Conservation (phyloP, 2,113 vertebrate genomes). For the Misgurnus mizolepis region DNA sequence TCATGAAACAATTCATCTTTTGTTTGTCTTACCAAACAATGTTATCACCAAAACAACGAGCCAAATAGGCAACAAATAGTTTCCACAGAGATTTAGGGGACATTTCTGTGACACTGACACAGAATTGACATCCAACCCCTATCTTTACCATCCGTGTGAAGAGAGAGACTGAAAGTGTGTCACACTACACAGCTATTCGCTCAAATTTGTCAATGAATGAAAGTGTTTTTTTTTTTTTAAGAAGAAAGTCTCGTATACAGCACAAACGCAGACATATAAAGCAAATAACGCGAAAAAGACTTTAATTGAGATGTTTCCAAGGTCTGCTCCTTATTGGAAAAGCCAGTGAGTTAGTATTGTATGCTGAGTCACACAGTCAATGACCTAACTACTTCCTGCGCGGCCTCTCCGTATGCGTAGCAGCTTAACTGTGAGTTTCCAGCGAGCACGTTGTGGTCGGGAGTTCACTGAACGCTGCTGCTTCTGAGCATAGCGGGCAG, state of each 20-base stretch:
- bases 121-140: neutral
- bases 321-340: conserved; percentile 1
- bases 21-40: neutral
- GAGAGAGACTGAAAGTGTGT: neutral
- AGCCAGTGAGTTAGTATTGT: conserved; percentile 4
- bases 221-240: neutral
- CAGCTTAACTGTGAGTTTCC: conserved; percentile 41
- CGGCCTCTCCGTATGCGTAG: conserved; percentile 24
- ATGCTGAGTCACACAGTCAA: conserved; percentile 33
- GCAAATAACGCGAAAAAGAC: neutral
- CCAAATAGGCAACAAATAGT: neutral
- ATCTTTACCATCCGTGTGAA: neutral
- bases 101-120: neutral
- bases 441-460: conserved; percentile 48
- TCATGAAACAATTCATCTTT: no score
- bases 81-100: neutral
- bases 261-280: neutral
- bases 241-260: no score
- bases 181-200: neutral
- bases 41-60: neutral
- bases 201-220: neutral
- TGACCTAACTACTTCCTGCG: conserved; percentile 44
- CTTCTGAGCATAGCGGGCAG: conserved; percentile 20
- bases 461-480: neutral
- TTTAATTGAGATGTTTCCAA: neutral